phyloP scores from a whole-genome alignment of 2,888 invertebrate genomes.

The Andrena dorsata region DNA sequence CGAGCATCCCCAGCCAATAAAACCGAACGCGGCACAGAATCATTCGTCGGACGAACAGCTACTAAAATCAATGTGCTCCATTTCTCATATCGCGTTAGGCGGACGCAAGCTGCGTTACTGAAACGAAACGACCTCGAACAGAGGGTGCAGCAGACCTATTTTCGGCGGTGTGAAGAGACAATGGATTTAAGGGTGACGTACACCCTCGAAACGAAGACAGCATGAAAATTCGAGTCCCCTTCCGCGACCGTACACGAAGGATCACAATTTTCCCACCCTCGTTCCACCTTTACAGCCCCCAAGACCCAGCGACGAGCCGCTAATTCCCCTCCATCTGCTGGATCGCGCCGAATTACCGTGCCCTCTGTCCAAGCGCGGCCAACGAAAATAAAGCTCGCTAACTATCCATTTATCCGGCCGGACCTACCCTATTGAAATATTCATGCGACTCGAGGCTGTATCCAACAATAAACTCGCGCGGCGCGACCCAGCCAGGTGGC shows the following conservation, averaged over 20 bases:
- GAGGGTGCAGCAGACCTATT: too few species aligned
- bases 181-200: too few species aligned
- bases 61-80: slow-evolving; percentile 15
- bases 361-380: slow-evolving; percentile 3
- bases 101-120: too few species aligned
- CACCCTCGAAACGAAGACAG: too few species aligned
- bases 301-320: neutral
- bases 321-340: slow-evolving; percentile 31
- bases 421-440: slow-evolving; percentile 65
- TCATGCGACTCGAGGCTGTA: slow-evolving; percentile 67
- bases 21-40: slow-evolving; percentile 1
- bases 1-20: slow-evolving; percentile 14
- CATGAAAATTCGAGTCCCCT: too few species aligned
- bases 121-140: too few species aligned
- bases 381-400: slow-evolving; percentile 65
- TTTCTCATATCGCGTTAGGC: too few species aligned
- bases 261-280: too few species aligned
- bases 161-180: too few species aligned
- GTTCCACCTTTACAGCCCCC: too few species aligned
- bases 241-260: too few species aligned
- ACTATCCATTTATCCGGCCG: slow-evolving; percentile 62
- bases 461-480: slow-evolving; percentile 70
- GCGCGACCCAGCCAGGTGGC: slow-evolving; percentile 54
- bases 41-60: neutral
- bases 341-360: slow-evolving; percentile 23